phyloP scores from a whole-genome alignment of 1,140 invertebrate species.

The Drosophila melanica region DNA sequence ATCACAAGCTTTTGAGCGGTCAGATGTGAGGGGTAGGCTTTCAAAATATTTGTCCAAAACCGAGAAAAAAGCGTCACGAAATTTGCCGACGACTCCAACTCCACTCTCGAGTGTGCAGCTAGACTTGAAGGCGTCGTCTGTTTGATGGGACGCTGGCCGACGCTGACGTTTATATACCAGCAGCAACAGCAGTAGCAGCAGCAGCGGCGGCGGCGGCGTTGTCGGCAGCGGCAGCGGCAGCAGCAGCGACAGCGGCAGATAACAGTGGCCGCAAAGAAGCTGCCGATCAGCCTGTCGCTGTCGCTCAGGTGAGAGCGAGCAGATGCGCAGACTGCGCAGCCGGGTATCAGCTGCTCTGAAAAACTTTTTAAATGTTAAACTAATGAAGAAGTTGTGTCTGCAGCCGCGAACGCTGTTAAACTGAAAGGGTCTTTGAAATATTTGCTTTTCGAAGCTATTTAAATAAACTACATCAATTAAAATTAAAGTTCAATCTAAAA shows the following conservation, averaged over 20 bases:
- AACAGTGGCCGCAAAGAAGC: constrained; percentile 36
- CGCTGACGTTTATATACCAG: constrained; percentile 76
- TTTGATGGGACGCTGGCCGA: constrained; percentile 71
- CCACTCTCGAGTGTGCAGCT: constrained; percentile 83
- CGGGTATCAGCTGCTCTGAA: constrained; percentile 17
- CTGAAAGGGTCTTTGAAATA: background rate
- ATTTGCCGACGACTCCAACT: constrained; percentile 81
- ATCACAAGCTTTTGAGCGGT: constrained; percentile 46
- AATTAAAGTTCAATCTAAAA: background rate
- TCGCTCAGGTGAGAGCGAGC: constrained; percentile 26
- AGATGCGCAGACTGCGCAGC: constrained; percentile 21
- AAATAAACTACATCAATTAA: background rate
- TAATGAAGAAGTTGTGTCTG: background rate
- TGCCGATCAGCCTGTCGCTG: constrained; percentile 44
- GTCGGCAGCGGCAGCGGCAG: constrained; percentile 20
- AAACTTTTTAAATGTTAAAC: constrained; percentile 1
- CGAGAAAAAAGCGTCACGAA: constrained; percentile 72
- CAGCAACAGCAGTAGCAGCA: constrained; percentile 32
- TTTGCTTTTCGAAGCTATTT: background rate
- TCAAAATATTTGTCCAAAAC: constrained; percentile 56
- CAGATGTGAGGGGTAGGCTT: constrained; percentile 16
- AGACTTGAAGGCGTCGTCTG: constrained; percentile 84
- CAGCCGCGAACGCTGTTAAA: background rate
- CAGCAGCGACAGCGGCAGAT: constrained; percentile 24
- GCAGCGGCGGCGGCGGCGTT: constrained; percentile 1